These are phyloP conservation scores for Elaeidobius kamerunicus DNA, from an alignment of 2,888 invertebrate species.

Conservation along the genomic window DNA sequence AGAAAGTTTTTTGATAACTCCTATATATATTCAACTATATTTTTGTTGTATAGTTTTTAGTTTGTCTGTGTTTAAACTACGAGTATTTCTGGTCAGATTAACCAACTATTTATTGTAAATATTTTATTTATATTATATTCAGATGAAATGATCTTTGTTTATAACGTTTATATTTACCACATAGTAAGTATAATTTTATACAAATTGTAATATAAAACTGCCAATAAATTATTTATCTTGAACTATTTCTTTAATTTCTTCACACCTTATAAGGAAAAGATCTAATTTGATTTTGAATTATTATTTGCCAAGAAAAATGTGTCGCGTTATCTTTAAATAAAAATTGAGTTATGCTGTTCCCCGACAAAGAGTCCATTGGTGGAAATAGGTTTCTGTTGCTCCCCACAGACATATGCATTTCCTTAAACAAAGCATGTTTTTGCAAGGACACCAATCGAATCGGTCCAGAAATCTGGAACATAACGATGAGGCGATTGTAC, in stretches of 20 bases:
- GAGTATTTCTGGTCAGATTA: constrained; percentile 50
- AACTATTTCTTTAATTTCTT: background rate
- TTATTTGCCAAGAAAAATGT: background rate
- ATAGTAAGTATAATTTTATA: constrained; percentile 29
- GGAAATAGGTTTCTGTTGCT: too few relatives aligned
- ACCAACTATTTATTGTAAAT: constrained; percentile 45
- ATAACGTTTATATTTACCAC: constrained; percentile 26
- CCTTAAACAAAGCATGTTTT: too few relatives aligned
- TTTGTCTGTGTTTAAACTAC: constrained; percentile 45
- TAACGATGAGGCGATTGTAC: too few relatives aligned
- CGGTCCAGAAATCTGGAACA: too few relatives aligned
- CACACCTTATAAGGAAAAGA: background rate
- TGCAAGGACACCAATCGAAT: too few relatives aligned
- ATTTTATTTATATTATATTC: constrained; percentile 41
- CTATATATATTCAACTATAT: constrained; percentile 3
- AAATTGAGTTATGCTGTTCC: too few relatives aligned
- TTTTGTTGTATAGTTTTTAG: constrained; percentile 36
- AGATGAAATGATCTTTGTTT: constrained; percentile 22
- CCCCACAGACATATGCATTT: too few relatives aligned
- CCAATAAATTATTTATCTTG: constrained; percentile 31
- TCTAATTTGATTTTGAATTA: background rate
- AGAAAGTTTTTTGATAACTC: background rate
- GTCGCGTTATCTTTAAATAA: background rate
- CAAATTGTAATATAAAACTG: constrained; percentile 31
- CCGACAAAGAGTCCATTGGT: too few relatives aligned